A percentile compares a stretch with the other conserved stretches of the same genome.
These are phyloP conservation scores for Ormyrus rosae DNA, from an alignment of 2,888 invertebrate species.

Conservation along the genomic window DNA sequence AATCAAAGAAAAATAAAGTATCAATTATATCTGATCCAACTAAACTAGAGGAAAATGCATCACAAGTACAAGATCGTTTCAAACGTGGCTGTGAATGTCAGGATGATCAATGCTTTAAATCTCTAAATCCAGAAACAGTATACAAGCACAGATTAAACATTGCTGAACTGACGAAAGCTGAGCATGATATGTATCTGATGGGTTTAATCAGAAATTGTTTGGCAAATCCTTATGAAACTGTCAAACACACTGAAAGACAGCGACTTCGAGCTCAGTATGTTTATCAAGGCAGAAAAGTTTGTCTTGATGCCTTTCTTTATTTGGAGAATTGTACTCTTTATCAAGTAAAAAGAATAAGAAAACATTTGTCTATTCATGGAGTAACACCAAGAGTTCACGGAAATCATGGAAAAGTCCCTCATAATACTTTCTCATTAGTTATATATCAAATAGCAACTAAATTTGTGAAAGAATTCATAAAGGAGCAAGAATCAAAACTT, in stretches of 20 bases:
- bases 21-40: conserved; percentile 79
- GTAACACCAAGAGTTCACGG: conserved; percentile 88
- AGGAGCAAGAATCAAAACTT: conserved; percentile 80
- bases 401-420: conserved; percentile 87
- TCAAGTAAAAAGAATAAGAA: conserved; percentile 85
- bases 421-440: conserved; percentile 87
- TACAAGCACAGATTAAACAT: conserved; percentile 87
- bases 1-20: conserved; percentile 58
- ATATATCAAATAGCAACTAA: conserved; percentile 87
- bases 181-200: conserved; percentile 91
- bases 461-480: conserved; percentile 85
- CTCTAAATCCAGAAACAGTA: conserved; percentile 85
- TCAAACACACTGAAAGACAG: conserved; percentile 84
- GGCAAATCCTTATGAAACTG: conserved; percentile 83
- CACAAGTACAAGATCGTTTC: conserved; percentile 83
- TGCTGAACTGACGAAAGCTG: conserved; percentile 87
- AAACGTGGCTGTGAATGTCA: conserved; percentile 86
- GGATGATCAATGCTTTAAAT: conserved; percentile 85
- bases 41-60: conserved; percentile 83
- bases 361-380: conserved; percentile 87
- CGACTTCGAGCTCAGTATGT: conserved; percentile 86
- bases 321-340: conserved; percentile 88
- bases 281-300: conserved; percentile 86
- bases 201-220: conserved; percentile 90
- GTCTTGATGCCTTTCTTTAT: conserved; percentile 87